Evolutionary conservation across 2,888 invertebrate genomes (phyloP).

Genomic region (Stomorhina lunata): DNA sequence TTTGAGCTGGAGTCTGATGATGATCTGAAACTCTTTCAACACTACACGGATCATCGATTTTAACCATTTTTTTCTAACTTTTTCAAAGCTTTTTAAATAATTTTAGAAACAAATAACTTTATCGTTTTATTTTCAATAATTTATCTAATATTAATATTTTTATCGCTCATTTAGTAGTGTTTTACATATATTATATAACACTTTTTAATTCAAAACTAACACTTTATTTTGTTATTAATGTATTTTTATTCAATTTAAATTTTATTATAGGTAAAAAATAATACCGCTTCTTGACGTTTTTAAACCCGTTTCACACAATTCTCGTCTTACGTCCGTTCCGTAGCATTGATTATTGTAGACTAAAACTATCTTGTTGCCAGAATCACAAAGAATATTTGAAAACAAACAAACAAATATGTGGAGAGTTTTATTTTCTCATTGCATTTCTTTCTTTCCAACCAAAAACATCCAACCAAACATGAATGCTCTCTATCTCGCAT

Average conservation of each 20-base stretch:
- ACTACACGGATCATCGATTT: slow-evolving; percentile 76
- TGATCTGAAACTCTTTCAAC: slow-evolving; percentile 68
- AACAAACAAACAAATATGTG: slow-evolving; percentile 24
- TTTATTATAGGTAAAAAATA: background rate
- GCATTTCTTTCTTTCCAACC: background rate
- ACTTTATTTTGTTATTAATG: slow-evolving; percentile 21
- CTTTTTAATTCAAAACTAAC: background rate
- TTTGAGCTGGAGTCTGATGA: slow-evolving; percentile 46
- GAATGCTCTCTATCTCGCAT: background rate
- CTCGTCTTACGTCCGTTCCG: slow-evolving; percentile 71
- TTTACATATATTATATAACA: slow-evolving; percentile 34
- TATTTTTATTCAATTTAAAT: background rate
- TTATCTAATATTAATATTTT: background rate
- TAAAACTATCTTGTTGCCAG: slow-evolving; percentile 66
- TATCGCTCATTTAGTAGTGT: slow-evolving; percentile 49
- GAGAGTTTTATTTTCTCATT: slow-evolving; percentile 45
- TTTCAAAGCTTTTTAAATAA: background rate
- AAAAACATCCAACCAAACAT: background rate
- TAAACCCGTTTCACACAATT: slow-evolving; percentile 36
- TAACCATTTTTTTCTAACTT: slow-evolving; percentile 74
- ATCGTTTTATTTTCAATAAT: background rate
- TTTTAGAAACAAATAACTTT: background rate
- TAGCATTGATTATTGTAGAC: slow-evolving; percentile 74
- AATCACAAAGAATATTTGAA: slow-evolving; percentile 30
- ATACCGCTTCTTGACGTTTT: slow-evolving; percentile 17